phyloP scores from a whole-genome alignment of 2,888 invertebrate species.

The Fabriciana adippe region DNA sequence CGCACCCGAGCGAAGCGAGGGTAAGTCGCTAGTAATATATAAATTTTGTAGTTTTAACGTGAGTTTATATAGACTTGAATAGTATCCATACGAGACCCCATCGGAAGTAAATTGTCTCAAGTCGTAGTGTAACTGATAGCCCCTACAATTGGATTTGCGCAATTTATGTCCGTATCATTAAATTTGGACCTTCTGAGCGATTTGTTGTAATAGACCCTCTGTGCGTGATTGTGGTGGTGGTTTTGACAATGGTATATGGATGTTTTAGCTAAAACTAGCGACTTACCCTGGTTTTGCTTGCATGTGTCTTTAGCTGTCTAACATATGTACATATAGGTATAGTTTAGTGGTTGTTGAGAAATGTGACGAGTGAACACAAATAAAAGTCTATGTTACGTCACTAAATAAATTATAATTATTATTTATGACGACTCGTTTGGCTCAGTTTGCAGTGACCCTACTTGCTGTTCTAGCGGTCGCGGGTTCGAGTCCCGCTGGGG shows the following conservation, averaged over 20 bases:
- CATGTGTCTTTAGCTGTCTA: background rate
- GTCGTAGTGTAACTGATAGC: conserved; percentile 31
- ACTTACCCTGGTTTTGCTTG: background rate
- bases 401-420: background rate
- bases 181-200: conserved; percentile 26
- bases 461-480: no score
- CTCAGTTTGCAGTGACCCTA: no score
- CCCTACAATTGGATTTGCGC: conserved; percentile 30
- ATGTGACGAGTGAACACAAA: no score
- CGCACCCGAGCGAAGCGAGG: no score
- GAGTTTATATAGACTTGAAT: background rate
- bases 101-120: conserved; percentile 16
- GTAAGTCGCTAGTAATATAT: background rate
- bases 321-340: no score
- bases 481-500: no score
- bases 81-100: background rate
- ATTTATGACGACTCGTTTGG: no score
- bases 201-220: conserved; percentile 23
- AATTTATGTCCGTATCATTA: conserved; percentile 35
- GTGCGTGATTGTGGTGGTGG: conserved; percentile 17
- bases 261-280: background rate
- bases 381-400: no score
- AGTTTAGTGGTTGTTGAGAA: no score
- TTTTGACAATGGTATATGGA: conserved; percentile 11
- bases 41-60: background rate